Evolutionary conservation across 2,113 vertebrate genomes (phyloP).

Genomic region (Mesitornis unicolor): DNA sequence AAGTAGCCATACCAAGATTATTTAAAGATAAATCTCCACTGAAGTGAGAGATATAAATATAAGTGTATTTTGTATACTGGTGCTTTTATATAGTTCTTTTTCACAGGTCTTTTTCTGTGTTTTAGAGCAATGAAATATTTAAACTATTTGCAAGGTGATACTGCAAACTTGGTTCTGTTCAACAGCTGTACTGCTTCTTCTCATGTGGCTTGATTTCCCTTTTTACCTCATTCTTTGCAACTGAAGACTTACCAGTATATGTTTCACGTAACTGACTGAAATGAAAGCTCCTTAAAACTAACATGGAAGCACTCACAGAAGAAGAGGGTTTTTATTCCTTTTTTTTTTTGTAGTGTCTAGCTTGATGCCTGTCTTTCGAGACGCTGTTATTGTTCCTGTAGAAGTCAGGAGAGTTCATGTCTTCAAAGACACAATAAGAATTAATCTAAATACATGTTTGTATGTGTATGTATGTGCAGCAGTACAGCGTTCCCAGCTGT

Average conservation of each 20-base stretch:
- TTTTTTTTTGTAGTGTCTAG: background rate
- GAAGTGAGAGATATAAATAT: background rate
- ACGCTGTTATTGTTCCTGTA: background rate
- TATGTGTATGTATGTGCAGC: background rate
- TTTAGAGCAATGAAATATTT: conserved; percentile 72
- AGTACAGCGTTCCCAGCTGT: background rate
- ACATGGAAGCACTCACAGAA: background rate
- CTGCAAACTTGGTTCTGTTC: conserved; percentile 21
- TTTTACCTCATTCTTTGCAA: conserved; percentile 60
- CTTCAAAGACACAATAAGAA: background rate
- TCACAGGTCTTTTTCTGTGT: conserved; percentile 12
- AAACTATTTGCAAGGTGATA: conserved; percentile 62
- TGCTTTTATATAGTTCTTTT: background rate
- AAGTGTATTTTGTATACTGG: background rate
- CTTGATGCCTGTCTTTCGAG: background rate
- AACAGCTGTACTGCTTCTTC: conserved; percentile 60
- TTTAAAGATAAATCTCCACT: background rate
- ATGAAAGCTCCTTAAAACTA: conserved; percentile 8
- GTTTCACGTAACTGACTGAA: background rate
- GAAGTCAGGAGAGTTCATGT: background rate
- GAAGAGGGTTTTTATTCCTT: background rate
- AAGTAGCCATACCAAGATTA: background rate
- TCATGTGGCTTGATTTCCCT: conserved; percentile 49
- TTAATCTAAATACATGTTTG: background rate
- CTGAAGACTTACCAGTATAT: background rate